phyloP scores from a whole-genome alignment of 2,113 vertebrate genomes.

The Mastomys coucha region DNA sequence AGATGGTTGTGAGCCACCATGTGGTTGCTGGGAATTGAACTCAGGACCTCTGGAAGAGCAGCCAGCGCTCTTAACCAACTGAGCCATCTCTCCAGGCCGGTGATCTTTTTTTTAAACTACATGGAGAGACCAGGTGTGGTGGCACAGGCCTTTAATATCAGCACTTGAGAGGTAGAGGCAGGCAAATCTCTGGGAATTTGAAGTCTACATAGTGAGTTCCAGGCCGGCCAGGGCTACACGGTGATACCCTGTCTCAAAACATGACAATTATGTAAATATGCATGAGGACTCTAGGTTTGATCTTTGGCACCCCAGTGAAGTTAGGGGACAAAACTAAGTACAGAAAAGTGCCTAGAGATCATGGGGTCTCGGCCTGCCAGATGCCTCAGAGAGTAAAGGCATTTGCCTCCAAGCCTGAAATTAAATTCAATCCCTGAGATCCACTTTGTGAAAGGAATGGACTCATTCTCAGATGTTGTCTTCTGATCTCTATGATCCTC shows the following conservation, averaged over 20 bases:
- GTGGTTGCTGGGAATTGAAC: too few relatives aligned
- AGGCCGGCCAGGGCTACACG: neutral
- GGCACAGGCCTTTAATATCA: neutral
- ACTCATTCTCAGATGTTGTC: too few relatives aligned
- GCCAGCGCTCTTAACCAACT: too few relatives aligned
- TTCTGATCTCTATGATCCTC: neutral
- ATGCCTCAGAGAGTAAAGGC: neutral
- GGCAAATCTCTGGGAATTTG: neutral
- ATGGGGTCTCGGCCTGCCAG: neutral
- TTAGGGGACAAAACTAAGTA: neutral
- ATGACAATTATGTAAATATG: neutral
- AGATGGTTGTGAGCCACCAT: too few relatives aligned
- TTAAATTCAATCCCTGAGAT: neutral
- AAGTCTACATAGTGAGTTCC: neutral
- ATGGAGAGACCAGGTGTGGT: neutral
- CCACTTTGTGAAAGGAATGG: neutral
- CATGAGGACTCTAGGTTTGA: neutral
- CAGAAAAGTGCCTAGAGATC: neutral
- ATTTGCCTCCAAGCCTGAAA: neutral
- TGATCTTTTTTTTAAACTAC: neutral
- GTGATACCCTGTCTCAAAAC: neutral
- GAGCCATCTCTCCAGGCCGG: too few relatives aligned
- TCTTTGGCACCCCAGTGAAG: neutral
- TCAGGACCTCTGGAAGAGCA: too few relatives aligned
- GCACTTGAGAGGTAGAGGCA: neutral